phyloP scores from a whole-genome alignment of 2,888 invertebrate species.

The Cephonodes hylas region DNA sequence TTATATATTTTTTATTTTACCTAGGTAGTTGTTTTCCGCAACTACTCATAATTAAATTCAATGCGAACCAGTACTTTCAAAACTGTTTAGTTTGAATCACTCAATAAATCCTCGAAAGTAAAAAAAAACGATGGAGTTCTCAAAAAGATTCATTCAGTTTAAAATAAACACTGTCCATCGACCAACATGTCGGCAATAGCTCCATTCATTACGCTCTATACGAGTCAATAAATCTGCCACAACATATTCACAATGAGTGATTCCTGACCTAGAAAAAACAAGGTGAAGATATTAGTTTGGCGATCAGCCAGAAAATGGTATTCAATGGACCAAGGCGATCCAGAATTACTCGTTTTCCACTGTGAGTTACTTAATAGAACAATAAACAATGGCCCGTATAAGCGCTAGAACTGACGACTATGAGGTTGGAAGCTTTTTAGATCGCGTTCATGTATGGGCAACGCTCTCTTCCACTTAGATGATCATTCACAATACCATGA shows the following conservation, averaged over 20 bases:
- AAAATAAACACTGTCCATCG: neutral
- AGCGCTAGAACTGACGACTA: too few species aligned
- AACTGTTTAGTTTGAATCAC: too few species aligned
- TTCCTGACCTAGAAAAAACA: conserved; percentile 10
- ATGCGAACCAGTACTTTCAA: too few species aligned
- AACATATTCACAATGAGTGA: conserved; percentile 13
- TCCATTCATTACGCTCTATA: neutral
- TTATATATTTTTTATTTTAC: too few species aligned
- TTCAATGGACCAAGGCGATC: conserved; percentile 15
- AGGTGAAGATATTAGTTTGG: conserved; percentile 14
- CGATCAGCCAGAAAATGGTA: conserved; percentile 12
- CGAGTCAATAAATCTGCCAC: conserved; percentile 8
- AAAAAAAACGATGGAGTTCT: too few species aligned
- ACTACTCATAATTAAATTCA: too few species aligned
- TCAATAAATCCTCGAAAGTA: too few species aligned
- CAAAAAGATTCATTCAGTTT: too few species aligned
- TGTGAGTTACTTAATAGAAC: conserved; percentile 10
- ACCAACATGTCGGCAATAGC: neutral
- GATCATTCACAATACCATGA: too few species aligned
- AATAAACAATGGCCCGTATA: neutral
- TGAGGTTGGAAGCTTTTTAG: too few species aligned
- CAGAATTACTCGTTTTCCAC: conserved; percentile 3
- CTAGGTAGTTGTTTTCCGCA: neutral
- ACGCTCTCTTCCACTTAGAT: too few species aligned
- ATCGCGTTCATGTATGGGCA: too few species aligned